A percentile compares a stretch with the other conserved stretches of the same genome.
phyloP scores from a whole-genome alignment of 1,140 invertebrate genomes.

The Euwallacea similis region DNA sequence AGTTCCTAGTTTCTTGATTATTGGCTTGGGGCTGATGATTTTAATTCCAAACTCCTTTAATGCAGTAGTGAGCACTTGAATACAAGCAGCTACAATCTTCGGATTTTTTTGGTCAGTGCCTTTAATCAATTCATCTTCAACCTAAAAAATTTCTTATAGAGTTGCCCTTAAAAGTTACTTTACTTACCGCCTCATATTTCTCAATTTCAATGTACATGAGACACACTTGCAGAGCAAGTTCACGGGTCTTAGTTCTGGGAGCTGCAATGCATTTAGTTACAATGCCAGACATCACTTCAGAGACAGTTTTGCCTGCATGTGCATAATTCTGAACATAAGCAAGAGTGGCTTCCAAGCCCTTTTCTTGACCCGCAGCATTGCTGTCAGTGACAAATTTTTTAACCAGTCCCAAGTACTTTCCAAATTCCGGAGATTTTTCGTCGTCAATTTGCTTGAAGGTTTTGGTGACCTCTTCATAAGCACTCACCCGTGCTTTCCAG shows the following conservation, averaged over 20 bases:
- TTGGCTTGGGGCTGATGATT: constrained; percentile 84
- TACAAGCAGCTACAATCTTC: constrained; percentile 87
- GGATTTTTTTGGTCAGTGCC: constrained; percentile 95
- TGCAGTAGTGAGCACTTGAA: constrained; percentile 73
- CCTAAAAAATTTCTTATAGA: constrained; percentile 13
- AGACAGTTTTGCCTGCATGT: constrained; percentile 80
- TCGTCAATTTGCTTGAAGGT: constrained; percentile 83
- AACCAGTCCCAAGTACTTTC: constrained; percentile 85
- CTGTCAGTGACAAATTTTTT: constrained; percentile 96
- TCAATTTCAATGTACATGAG: constrained; percentile 96
- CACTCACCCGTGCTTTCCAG: constrained; percentile 92
- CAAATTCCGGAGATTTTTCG: constrained; percentile 92
- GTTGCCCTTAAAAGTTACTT: not conserved
- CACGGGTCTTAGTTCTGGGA: constrained; percentile 88
- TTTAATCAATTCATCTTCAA: constrained; percentile 86
- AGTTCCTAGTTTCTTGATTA: constrained; percentile 83
- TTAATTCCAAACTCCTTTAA: constrained; percentile 90
- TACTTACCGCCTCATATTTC: constrained; percentile 80
- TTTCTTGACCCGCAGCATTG: constrained; percentile 95
- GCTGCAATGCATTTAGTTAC: constrained; percentile 91
- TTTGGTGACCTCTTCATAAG: constrained; percentile 92
- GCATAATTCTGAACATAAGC: constrained; percentile 89
- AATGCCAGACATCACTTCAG: constrained; percentile 87
- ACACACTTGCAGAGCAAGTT: constrained; percentile 83
- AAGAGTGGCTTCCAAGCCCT: constrained; percentile 88